Conservation (phyloP, 2,797 vertebrate genomes). For the Graptemys geographica region DNA sequence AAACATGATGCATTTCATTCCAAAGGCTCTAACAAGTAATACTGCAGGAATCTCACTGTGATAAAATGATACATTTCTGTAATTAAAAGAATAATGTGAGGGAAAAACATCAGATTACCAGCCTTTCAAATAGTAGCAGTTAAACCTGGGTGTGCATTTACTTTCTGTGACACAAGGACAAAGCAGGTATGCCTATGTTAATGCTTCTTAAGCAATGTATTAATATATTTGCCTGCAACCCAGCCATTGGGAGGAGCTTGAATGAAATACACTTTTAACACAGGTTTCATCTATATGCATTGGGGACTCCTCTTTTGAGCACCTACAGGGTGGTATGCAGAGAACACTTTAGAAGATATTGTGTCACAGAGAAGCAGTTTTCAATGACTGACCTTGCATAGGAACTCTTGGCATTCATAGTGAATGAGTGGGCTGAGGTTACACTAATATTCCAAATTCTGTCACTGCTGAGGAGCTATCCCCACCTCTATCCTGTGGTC, state of each 20-base stretch:
- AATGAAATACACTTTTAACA: background rate
- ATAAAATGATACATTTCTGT: background rate
- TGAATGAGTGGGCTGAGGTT: background rate
- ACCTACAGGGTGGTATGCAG: background rate
- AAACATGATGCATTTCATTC: background rate
- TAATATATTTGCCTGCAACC: background rate
- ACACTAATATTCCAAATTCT: background rate
- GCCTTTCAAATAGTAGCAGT: background rate
- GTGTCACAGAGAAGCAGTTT: background rate
- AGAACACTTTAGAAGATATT: background rate
- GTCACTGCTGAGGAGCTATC: background rate
- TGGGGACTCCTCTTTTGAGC: background rate
- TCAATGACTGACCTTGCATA: background rate
- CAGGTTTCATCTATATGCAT: background rate
- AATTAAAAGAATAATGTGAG: background rate
- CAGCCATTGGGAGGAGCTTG: background rate
- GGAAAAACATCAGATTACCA: background rate
- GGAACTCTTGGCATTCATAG: background rate
- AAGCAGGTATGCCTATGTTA: background rate
- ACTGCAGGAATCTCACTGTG: background rate
- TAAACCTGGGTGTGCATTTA: background rate
- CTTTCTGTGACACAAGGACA: background rate
- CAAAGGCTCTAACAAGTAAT: background rate
- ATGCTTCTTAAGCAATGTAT: background rate
- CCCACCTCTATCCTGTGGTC: background rate